phyloP scores from a whole-genome alignment of 1,140 invertebrate species.

The Araneus ventricosus region DNA sequence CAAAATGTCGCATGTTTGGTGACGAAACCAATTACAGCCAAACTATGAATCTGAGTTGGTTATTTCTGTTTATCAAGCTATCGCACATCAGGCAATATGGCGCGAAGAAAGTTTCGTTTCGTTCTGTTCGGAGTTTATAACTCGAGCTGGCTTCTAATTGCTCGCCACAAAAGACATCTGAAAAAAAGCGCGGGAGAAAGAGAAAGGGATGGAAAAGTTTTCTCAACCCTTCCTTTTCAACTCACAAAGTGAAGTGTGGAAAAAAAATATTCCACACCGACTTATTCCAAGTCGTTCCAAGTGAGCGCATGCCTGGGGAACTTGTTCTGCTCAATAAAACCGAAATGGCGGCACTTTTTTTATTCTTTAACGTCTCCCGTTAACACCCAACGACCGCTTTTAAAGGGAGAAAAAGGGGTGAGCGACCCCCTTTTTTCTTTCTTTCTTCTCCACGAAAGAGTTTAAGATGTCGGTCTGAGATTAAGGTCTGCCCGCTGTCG shows the following conservation, averaged over 20 bases:
- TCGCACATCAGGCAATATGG: too few species aligned
- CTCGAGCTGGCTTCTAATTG: not conserved
- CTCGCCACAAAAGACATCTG: not conserved
- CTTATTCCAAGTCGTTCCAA: not conserved
- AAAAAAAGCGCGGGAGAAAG: not conserved
- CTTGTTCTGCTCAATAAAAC: slow-evolving; percentile 18
- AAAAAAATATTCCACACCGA: too few species aligned
- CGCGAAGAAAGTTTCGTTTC: too few species aligned
- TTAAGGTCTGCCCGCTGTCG: not conserved
- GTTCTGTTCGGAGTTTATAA: not conserved
- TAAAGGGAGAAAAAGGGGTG: not conserved
- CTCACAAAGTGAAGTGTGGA: too few species aligned
- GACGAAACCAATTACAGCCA: too few species aligned
- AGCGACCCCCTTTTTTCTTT: not conserved
- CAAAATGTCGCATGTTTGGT: too few species aligned
- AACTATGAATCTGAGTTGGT: too few species aligned
- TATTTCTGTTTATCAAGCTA: too few species aligned
- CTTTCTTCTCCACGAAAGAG: not conserved
- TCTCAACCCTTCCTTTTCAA: not conserved
- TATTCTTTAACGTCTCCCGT: not conserved
- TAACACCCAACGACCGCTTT: not conserved
- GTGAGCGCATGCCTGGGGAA: not conserved
- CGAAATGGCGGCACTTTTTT: not conserved
- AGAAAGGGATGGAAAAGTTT: not conserved
- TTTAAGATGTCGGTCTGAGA: slow-evolving; percentile 12